Evolutionary conservation across 2,797 vertebrate species (phyloP), one percentile per base, ranked within the genome.

Genomic region (Rhinella marina): DNA sequence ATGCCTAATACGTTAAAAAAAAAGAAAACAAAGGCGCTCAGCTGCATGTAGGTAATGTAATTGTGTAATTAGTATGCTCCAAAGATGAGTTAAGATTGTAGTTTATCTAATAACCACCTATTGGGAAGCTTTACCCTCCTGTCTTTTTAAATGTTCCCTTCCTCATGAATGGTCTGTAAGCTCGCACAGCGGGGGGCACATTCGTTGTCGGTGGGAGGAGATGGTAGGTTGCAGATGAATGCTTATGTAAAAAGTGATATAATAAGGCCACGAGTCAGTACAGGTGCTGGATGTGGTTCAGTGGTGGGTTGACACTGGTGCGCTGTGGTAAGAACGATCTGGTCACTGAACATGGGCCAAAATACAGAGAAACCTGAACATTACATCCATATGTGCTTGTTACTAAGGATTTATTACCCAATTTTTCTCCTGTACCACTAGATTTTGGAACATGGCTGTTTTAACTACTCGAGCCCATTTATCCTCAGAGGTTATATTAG

Each of bases 61-160:
- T 94, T 94, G 94, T 94, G 93, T 96, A 96, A 97, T 97, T 97
- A 97, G 93, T 94, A 93, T 91, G 91, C 94, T 94, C 93, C 92
- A 94, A 94, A 94, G 92, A 95, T 95, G 94, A 95, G 92, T 95
- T 92, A 95, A 96, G 96, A 97, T 96, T 95, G 96, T 93, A 95
- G 95, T 96, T 96, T 96, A 96, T 92, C 94, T 96, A 96, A 97
- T 95, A 95, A 95, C 94, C 93, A 95, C 95, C 94, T 95, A 95
- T 95, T 93, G 91, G 27, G 92, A 90, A 13, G 62, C 87, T 89
- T 91, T 90, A 92, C 91, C 83, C 68, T 91, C 91, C 91, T 93
- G 92, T 92, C 92, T 92, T 92, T 90, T 91, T 92, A 91, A 90
- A 92, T 91, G 92, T 90, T 91, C 92, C 92, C 91, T 92, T 92